Evolutionary conservation across 2,888 invertebrate genomes (phyloP), one percentile per base, ranked within the genome.

Genomic region (Disparrhopalites patrizii): DNA sequence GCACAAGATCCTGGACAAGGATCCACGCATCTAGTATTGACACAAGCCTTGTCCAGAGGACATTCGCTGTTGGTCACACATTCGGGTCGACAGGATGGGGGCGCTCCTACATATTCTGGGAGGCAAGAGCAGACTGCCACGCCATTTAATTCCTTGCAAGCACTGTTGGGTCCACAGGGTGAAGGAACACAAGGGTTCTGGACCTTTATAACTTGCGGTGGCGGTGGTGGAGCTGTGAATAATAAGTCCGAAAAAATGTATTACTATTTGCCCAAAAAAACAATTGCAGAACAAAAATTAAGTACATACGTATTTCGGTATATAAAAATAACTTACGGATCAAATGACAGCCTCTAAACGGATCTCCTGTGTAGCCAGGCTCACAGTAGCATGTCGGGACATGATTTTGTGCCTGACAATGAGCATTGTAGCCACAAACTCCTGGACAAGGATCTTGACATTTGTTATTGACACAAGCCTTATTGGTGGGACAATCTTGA

Each of bases 401-500:
- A 43, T 72, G 69, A 78, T 91, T 91, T 15, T 90, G 85, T 3
- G 91, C 91, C 50, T 86, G 85, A 77, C 93, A 93, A 77, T 90
- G 87, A 1, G 93, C 90, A 78, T 88, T 87, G 62, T 56, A 54
- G 10, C 65, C 65, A 50, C 68, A 68, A 8, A 58, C 10, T 50
- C 76, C 77, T 5, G 74, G 72, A 62, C 79, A 79, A 7, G 78
- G 78, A 73, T 78, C 77, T 55, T 63, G 69, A 67, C 78, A 79
- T 62, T 77, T 76, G 33, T 76, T 76, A 25, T 74, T 76, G 38
- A 78, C 73, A 67, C 79, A 76, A 66, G 47, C 76, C 58, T 36
- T 76, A 70, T 90, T 88, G 1, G 88, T 86, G 33, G 89, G 84
- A 79, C 93, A 93, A 77, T 93, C 92, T 0, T 91, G 87, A 78